Percentiles rank a stretch among this genome's conserved stretches.
Evolutionary conservation across 2,113 vertebrate species (phyloP).

Genomic region (Mustela nigripes): DNA sequence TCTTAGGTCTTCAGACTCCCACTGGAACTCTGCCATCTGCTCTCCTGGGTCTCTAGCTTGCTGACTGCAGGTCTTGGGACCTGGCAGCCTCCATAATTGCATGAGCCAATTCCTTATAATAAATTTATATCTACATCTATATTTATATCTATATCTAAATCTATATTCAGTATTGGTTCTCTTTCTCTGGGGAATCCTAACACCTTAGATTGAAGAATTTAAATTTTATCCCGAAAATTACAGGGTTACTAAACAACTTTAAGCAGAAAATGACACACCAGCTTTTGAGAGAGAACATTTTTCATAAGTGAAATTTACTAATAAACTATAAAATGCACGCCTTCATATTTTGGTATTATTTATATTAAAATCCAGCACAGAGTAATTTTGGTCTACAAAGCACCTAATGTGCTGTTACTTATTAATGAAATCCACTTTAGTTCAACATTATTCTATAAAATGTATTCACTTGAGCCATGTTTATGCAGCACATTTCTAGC

Average conservation of each 20-base stretch:
- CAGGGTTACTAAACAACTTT: not conserved
- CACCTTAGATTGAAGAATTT: not conserved
- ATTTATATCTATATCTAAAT: not conserved
- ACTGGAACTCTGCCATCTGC: not conserved
- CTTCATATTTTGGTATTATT: constrained; percentile 35
- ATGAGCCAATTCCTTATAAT: not conserved
- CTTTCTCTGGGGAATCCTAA: not conserved
- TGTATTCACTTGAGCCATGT: constrained; percentile 34
- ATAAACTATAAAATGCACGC: not conserved
- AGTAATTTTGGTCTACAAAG: constrained; percentile 26
- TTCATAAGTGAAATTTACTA: constrained; percentile 16
- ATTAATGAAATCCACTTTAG: constrained; percentile 26
- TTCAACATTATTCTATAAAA: constrained; percentile 47
- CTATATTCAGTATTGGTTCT: not conserved
- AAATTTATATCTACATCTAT: not conserved
- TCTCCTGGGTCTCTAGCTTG: not conserved
- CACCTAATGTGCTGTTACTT: not conserved
- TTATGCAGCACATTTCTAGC: constrained; percentile 28
- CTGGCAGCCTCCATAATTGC: not conserved
- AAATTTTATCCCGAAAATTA: not conserved
- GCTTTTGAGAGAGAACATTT: constrained; percentile 8
- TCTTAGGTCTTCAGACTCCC: not conserved
- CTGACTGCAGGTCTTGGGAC: not conserved
- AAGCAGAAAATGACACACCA: not conserved
- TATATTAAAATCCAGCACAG: constrained; percentile 20